These are phyloP conservation scores for Cinclus cinclus DNA, from an alignment of 2,113 vertebrate genomes.

Conservation along the genomic window DNA sequence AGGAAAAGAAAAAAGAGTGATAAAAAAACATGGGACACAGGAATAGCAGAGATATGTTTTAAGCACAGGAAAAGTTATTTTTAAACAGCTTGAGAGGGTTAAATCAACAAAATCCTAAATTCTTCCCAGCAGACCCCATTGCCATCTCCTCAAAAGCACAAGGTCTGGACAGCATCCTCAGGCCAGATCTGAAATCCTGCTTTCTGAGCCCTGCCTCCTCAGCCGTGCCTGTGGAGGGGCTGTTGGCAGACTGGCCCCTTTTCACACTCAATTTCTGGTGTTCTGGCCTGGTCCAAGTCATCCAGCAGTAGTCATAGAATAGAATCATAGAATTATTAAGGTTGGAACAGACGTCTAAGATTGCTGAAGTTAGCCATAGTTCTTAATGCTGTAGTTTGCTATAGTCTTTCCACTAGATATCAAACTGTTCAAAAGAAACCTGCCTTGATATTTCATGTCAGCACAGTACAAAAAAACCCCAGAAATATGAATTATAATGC, in stretches of 20 bases:
- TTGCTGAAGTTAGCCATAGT: fast-evolving
- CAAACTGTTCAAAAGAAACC: not conserved
- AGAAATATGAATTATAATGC: not conserved
- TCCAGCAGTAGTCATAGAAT: not conserved
- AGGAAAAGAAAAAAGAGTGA: not conserved
- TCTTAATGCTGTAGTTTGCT: not conserved
- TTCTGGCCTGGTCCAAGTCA: not conserved
- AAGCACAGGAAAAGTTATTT: slow-evolving; percentile 42
- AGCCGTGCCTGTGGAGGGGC: not conserved
- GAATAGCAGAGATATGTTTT: slow-evolving; percentile 12
- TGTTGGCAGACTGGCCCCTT: not conserved
- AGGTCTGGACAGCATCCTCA: slow-evolving; percentile 4
- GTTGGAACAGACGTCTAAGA: not conserved
- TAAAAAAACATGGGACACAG: not conserved
- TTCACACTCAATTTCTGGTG: not conserved
- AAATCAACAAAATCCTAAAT: slow-evolving; percentile 43
- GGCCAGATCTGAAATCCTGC: not conserved
- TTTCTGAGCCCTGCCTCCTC: not conserved
- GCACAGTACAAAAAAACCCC: not conserved
- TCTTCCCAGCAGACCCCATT: not conserved
- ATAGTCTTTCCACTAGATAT: not conserved
- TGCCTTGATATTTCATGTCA: not conserved
- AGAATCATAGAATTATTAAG: not conserved
- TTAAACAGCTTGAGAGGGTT: slow-evolving; percentile 50
- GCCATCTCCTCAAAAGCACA: not conserved